These are phyloP conservation scores for Sebastolobus altivelis DNA, from an alignment of 2,797 vertebrate genomes.

Conservation along the genomic window DNA sequence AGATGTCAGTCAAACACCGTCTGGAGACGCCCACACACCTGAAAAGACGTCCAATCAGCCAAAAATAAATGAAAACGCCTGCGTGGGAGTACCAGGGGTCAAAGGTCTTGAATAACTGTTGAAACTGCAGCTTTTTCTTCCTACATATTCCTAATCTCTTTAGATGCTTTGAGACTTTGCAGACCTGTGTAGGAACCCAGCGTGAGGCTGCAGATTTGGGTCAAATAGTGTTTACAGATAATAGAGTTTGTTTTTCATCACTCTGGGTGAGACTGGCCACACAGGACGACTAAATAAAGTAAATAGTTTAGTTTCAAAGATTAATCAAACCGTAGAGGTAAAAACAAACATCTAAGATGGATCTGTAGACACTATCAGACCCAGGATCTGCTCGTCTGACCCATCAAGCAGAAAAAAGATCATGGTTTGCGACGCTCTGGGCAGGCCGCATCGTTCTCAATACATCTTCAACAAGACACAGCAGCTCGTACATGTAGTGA, in stretches of 20 bases:
- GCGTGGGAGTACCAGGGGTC: conserved; percentile 35
- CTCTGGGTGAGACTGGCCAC: conserved; percentile 4
- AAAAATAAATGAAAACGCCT: conserved; percentile 32
- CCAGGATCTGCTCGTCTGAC: conserved; percentile 9
- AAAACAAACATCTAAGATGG: background rate
- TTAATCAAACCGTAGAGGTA: background rate
- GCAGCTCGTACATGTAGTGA: background rate
- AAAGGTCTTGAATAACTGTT: conserved; percentile 8
- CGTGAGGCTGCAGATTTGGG: conserved; percentile 30
- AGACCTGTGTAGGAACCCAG: conserved; percentile 23
- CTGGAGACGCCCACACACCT: conserved; percentile 9
- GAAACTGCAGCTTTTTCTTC: conserved; percentile 19
- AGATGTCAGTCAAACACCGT: background rate
- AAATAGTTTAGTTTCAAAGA: background rate
- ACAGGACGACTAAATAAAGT: background rate
- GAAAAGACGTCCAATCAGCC: conserved; percentile 34
- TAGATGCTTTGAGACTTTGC: conserved; percentile 5
- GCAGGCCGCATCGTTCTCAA: background rate
- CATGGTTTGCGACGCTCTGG: background rate
- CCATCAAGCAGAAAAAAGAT: background rate
- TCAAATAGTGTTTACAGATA: conserved; percentile 35
- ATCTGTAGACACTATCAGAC: background rate
- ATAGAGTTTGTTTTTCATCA: conserved; percentile 9
- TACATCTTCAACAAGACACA: background rate
- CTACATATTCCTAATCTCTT: conserved; percentile 14